Conservation (phyloP, 2,113 vertebrate species). For the Otis tarda region DNA sequence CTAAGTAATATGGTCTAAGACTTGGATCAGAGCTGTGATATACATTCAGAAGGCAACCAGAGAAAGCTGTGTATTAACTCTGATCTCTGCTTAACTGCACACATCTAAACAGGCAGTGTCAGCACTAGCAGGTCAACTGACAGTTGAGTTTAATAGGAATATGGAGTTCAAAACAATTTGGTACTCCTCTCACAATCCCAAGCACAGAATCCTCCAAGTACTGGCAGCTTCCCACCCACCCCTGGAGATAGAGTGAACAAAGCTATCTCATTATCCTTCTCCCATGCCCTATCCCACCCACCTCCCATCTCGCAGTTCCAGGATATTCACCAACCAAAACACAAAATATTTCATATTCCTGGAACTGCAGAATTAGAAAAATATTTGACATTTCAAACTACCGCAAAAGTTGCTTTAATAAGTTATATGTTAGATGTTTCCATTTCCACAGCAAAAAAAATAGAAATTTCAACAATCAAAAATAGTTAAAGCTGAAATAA, state of each 20-base stretch:
- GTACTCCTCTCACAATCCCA: not conserved
- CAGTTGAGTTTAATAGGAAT: not conserved
- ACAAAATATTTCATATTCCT: not conserved
- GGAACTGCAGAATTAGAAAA: not conserved
- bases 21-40: not conserved
- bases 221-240: not conserved
- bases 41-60: not conserved
- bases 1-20: not conserved
- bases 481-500: not conserved
- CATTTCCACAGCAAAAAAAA: not conserved
- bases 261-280: not conserved
- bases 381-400: not conserved
- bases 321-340: not conserved
- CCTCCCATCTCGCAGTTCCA: not conserved
- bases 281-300: not conserved
- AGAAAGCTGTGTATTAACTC: not conserved
- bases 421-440: not conserved
- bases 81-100: not conserved
- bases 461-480: not conserved
- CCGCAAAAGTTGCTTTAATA: constrained; percentile 27
- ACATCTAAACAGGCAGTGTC: not conserved
- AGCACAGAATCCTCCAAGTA: not conserved
- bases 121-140: not conserved
- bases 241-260: not conserved
- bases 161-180: not conserved